Conservation (phyloP, 2,113 vertebrate species). For the Ophiodon elongatus region DNA sequence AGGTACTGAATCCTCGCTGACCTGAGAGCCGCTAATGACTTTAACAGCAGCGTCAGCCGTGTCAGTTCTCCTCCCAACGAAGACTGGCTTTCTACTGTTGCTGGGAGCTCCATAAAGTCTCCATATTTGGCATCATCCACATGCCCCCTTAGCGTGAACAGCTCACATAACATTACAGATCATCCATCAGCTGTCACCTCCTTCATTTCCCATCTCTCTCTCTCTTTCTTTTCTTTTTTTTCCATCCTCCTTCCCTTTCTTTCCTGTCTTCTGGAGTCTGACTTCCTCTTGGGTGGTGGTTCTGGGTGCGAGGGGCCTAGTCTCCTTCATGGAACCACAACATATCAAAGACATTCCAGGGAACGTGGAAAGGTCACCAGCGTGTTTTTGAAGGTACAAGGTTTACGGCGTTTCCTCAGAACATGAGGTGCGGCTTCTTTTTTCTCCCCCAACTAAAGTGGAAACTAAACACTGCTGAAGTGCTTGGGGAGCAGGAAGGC, state of each 20-base stretch:
- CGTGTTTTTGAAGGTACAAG: conserved; percentile 40
- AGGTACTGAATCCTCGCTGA: conserved; percentile 72
- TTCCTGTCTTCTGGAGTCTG: conserved; percentile 25
- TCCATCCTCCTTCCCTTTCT: neutral
- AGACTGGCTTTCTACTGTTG: conserved; percentile 2
- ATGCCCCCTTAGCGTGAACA: neutral
- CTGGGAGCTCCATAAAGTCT: conserved; percentile 12
- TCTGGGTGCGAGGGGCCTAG: conserved; percentile 35
- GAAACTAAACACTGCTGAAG: conserved; percentile 26
- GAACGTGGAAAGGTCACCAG: conserved; percentile 55
- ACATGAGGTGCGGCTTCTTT: conserved; percentile 13
- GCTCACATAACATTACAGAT: conserved; percentile 20
- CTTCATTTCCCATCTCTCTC: conserved; percentile 14
- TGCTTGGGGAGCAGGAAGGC: neutral
- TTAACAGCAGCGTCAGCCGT: conserved; percentile 57
- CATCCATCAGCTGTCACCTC: conserved; percentile 53
- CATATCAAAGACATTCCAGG: conserved; percentile 76
- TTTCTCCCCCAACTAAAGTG: conserved; percentile 29
- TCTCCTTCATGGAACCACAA: conserved; percentile 40
- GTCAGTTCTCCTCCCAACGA: conserved; percentile 25
- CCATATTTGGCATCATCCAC: conserved; percentile 10
- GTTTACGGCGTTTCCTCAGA: conserved; percentile 50
- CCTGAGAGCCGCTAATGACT: conserved; percentile 64
- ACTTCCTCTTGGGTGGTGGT: conserved; percentile 39
- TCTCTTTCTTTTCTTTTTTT: conserved; percentile 9